Base-by-base conservation (phyloP, 1,140 invertebrate species). In the Drosophila bipectinata region DNA sequence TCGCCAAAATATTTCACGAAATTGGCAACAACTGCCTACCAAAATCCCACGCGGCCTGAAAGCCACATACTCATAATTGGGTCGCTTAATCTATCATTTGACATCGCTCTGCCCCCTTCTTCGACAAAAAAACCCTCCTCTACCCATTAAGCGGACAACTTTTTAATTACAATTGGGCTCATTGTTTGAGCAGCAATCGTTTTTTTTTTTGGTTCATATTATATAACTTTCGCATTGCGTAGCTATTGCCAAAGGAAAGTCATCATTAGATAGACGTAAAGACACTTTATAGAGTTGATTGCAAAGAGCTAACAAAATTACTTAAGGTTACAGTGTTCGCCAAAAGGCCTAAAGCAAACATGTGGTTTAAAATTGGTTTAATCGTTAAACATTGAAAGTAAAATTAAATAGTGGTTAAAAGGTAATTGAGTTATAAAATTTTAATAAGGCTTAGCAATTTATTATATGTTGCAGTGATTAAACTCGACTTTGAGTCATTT, bases 121-220 rank as follows among this genome's bases (percentile, higher is more conserved):
- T 73, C 64, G 47, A n/a, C 34, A 37, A 28, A 28, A 28, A 28
- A 18, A 2, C n/a, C 51, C 71, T 63, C 56, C 71, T 59, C 15
- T 41, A 5, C 14, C 39, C 39, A 41, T 41, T 10, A 41, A 44
- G 15, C 41, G 14, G 37, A 59, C 73, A 79, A 64, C 59, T 85
- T 85, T 85, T 85, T 85, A 85, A 85, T 85, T 87, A 85, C 74
- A 61, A 71, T 85, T 71, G 57, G 57, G 37, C 78, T 64, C 68
- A 85, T 85, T 85, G 81, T 75, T 75, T 51, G 51, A 72, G 34
- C 45, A 41, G 54, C 56, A 51, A 60, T 56, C 32, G 34, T 39
- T 48, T 21, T 10, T 47, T 48, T 39, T 74, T 45, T 44, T 55
- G 44, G 44, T 44, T 39, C 24, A 14, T n/a, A 32, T 85, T 87